phyloP scores from a whole-genome alignment of 2,888 invertebrate genomes.

The Scaeva pyrastri region DNA sequence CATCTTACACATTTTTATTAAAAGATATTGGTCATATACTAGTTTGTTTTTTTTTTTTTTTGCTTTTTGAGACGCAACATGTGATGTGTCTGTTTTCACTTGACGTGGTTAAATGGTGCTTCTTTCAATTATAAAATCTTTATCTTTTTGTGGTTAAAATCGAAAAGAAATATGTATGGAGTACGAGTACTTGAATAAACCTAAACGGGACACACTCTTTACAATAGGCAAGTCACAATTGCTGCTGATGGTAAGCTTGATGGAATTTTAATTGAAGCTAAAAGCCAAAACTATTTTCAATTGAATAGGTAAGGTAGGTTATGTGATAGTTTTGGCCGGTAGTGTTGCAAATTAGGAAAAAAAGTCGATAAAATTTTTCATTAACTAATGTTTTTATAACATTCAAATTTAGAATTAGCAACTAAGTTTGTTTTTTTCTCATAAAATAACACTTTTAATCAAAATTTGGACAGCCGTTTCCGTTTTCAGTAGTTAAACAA shows the following conservation, averaged over 20 bases:
- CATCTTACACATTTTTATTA: conserved; percentile 7
- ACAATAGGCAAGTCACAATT: conserved; percentile 1
- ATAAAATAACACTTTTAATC: too few relatives aligned
- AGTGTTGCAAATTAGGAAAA: not conserved
- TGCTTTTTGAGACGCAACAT: conserved; percentile 29
- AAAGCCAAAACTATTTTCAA: not conserved
- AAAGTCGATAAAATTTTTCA: too few relatives aligned
- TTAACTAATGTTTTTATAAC: too few relatives aligned
- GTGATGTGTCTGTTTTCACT: conserved; percentile 73
- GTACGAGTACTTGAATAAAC: conserved; percentile 8
- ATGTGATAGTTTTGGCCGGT: not conserved
- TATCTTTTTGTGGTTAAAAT: conserved; percentile 48
- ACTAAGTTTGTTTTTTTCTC: too few relatives aligned
- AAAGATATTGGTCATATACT: not conserved
- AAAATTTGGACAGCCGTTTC: too few relatives aligned
- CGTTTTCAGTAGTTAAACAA: too few relatives aligned
- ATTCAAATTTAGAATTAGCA: too few relatives aligned
- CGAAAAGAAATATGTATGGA: conserved; percentile 38
- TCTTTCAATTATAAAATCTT: conserved; percentile 59
- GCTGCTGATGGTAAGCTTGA: conserved; percentile 37
- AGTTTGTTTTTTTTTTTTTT: not conserved
- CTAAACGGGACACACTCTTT: conserved; percentile 45
- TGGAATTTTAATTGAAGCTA: conserved; percentile 69
- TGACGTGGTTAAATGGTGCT: conserved; percentile 63
- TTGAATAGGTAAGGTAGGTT: too few relatives aligned